A percentile compares a stretch with the other conserved stretches of the same genome.
These are phyloP conservation scores for Parauchenoglanis ngamensis DNA, from an alignment of 2,797 vertebrate genomes.

Conservation along the genomic window DNA sequence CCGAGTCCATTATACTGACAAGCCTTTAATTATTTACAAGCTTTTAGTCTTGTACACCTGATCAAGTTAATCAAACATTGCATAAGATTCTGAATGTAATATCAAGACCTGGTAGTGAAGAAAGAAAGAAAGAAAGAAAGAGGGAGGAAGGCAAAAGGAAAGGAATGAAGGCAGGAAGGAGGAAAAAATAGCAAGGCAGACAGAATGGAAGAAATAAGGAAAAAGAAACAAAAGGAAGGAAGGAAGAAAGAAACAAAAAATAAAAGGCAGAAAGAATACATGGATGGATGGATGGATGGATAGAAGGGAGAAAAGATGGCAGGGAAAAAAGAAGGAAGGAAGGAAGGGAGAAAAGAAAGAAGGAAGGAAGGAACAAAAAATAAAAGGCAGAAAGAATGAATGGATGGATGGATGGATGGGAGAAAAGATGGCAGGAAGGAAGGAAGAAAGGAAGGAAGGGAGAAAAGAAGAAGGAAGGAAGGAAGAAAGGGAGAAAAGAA, in stretches of 20 bases:
- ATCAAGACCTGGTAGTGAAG: neutral
- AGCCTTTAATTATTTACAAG: neutral
- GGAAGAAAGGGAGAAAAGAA: too few species aligned
- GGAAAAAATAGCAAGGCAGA: too few species aligned
- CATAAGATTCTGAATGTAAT: neutral
- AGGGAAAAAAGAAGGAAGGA: neutral
- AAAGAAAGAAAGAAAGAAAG: neutral
- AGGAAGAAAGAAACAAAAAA: too few species aligned
- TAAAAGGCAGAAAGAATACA: neutral
- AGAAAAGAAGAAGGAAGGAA: neutral
- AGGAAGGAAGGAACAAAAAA: too few species aligned
- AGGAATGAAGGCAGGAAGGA: neutral
- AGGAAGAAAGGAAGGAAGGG: neutral
- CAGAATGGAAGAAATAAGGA: too few species aligned
- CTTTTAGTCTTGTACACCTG: conserved; percentile 15
- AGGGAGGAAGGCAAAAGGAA: neutral
- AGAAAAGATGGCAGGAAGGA: neutral
- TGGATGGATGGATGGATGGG: too few species aligned
- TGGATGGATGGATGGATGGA: too few species aligned
- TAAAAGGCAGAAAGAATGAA: too few species aligned
- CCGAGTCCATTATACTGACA: neutral
- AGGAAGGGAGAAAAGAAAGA: too few species aligned
- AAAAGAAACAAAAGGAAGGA: neutral
- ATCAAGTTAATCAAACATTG: neutral
- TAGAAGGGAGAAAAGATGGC: too few species aligned